Percentiles rank a stretch among this genome's conserved stretches.
Conservation (phyloP, 2,888 invertebrate species). For the Aporophyla lueneburgensis region DNA sequence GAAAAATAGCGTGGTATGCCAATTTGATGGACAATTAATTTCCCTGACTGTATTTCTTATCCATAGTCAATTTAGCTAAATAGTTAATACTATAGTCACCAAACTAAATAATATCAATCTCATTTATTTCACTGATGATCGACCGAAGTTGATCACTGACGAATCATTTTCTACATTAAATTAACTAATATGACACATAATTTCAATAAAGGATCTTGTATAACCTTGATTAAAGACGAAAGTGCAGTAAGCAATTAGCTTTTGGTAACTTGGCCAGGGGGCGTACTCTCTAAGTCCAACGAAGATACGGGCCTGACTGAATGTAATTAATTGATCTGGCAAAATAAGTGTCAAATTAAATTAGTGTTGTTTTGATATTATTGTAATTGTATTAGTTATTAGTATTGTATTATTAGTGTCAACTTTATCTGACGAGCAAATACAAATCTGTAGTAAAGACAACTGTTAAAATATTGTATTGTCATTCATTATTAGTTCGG, state of each 20-base stretch:
- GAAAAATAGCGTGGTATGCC: not conserved
- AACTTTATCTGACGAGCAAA: too few species aligned
- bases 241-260: constrained; percentile 1
- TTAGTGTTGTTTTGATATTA: too few species aligned
- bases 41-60: not conserved
- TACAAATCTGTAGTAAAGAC: too few species aligned
- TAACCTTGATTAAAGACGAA: constrained; percentile 18
- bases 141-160: constrained; percentile 24
- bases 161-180: constrained; percentile 39
- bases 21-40: not conserved
- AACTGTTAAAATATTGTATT: too few species aligned
- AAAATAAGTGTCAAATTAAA: too few species aligned
- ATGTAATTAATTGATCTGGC: too few species aligned
- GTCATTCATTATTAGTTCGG: too few species aligned
- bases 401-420: too few species aligned
- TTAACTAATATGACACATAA: constrained; percentile 64
- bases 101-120: constrained; percentile 58
- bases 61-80: constrained; percentile 22
- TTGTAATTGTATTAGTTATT: too few species aligned
- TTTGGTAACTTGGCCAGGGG: too few species aligned
- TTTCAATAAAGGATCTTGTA: constrained; percentile 21
- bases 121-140: constrained; percentile 56
- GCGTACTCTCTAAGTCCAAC: too few species aligned
- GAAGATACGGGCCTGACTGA: too few species aligned
- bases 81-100: constrained; percentile 39